phyloP scores from a whole-genome alignment of 2,113 vertebrate genomes.

The Hippocampus comes region DNA sequence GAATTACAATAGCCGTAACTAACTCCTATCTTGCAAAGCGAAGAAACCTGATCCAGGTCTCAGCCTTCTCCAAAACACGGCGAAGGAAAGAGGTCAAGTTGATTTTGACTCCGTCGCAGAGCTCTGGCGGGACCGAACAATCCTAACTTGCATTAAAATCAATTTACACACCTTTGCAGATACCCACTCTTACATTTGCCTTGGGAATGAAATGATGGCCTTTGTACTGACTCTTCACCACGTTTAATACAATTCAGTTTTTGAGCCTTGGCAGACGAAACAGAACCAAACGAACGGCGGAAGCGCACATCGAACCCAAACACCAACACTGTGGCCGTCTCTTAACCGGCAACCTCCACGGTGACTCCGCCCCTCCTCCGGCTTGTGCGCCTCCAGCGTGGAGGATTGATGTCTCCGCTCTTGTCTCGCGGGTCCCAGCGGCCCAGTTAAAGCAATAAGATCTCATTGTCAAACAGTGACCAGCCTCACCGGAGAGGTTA shows the following conservation, averaged over 20 bases:
- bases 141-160: no score
- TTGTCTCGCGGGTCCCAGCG: conserved; percentile 42
- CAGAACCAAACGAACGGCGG: not conserved
- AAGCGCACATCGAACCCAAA: not conserved
- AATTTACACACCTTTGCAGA: no score
- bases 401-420: conserved; percentile 54
- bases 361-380: conserved; percentile 7
- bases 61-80: not conserved
- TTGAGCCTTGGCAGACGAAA: not conserved
- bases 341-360: conserved; percentile 6
- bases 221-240: not conserved
- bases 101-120: not conserved
- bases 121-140: not conserved
- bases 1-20: not conserved
- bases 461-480: conserved; percentile 69
- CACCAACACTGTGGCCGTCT: conserved; percentile 1
- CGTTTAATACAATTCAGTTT: not conserved
- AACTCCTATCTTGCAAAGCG: not conserved
- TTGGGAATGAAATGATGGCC: not conserved
- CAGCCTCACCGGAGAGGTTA: conserved; percentile 56
- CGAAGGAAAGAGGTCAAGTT: not conserved
- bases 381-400: conserved; percentile 12
- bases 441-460: conserved; percentile 57
- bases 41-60: not conserved
- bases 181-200: not conserved